Conservation (phyloP, 2,113 vertebrate species). For the Axis porcinus region DNA sequence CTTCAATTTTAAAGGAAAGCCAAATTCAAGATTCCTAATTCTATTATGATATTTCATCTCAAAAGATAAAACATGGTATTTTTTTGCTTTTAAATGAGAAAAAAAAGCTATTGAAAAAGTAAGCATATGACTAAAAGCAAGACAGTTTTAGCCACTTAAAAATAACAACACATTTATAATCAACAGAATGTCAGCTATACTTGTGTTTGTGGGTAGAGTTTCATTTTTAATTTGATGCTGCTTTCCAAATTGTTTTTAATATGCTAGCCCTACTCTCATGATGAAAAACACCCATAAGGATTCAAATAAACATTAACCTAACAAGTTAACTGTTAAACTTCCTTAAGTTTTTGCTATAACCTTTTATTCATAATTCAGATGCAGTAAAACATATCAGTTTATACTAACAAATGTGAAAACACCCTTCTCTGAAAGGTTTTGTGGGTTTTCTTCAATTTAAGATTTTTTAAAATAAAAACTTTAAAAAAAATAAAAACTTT, state of each 20-base stretch:
- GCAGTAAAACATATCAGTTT: background rate
- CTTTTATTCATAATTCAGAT: background rate
- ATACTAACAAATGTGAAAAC: background rate
- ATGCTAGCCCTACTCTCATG: background rate
- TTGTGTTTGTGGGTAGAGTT: background rate
- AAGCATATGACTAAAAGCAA: background rate
- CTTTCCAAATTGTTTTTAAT: conserved; percentile 19
- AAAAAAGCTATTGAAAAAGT: background rate
- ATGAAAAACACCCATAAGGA: background rate
- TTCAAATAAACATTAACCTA: background rate
- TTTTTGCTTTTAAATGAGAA: background rate
- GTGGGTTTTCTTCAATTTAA: background rate
- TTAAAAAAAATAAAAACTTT: background rate
- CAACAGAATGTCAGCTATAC: background rate
- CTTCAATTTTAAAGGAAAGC: background rate
- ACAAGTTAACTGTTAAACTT: background rate
- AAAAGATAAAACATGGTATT: background rate
- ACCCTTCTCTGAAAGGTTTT: background rate
- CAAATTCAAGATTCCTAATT: background rate
- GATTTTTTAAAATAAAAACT: background rate
- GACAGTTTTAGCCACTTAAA: background rate
- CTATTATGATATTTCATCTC: background rate
- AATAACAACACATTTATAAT: background rate
- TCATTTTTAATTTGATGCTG: background rate
- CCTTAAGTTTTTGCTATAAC: background rate